Evolutionary conservation across 2,797 vertebrate species (phyloP).

Genomic region (Centropyge bicolor): DNA sequence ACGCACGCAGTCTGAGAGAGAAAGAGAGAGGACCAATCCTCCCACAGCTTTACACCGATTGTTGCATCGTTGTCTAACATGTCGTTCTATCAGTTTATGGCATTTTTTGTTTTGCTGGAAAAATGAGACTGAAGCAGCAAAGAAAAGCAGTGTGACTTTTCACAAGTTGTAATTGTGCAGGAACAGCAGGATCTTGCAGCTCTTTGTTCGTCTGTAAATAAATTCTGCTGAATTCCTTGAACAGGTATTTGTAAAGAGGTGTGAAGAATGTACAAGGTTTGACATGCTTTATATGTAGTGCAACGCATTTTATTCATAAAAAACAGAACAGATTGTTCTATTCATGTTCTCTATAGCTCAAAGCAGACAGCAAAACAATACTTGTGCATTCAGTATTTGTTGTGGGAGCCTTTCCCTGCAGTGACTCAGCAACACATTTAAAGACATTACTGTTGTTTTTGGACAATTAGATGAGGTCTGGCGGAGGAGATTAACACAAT

Average conservation of each 20-base stretch:
- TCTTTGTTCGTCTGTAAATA: background rate
- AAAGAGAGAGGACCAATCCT: constrained; percentile 20
- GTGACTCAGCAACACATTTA: constrained; percentile 36
- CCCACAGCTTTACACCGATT: constrained; percentile 42
- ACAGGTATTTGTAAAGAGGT: background rate
- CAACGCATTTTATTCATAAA: background rate
- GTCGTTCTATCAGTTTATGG: constrained; percentile 40
- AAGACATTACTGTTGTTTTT: constrained; percentile 24
- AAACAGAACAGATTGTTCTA: background rate
- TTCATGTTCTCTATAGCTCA: background rate
- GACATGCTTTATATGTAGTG: background rate
- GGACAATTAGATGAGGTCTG: constrained; percentile 38
- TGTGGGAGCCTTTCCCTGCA: background rate
- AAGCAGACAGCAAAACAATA: constrained; percentile 22
- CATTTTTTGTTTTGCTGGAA: constrained; percentile 25
- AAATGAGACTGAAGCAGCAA: constrained; percentile 35
- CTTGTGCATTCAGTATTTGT: constrained; percentile 20
- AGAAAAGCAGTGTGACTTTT: background rate
- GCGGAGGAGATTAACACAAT: constrained; percentile 45
- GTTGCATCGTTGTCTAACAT: constrained; percentile 18
- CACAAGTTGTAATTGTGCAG: constrained; percentile 4
- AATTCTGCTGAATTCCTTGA: constrained; percentile 2
- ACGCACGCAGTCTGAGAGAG: constrained; percentile 13
- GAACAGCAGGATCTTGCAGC: background rate
- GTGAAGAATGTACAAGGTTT: background rate